A percentile compares a stretch with the other conserved stretches of the same genome.
These are phyloP conservation scores for Channallabes apus DNA, from an alignment of 2,797 vertebrate genomes.

Conservation along the genomic window DNA sequence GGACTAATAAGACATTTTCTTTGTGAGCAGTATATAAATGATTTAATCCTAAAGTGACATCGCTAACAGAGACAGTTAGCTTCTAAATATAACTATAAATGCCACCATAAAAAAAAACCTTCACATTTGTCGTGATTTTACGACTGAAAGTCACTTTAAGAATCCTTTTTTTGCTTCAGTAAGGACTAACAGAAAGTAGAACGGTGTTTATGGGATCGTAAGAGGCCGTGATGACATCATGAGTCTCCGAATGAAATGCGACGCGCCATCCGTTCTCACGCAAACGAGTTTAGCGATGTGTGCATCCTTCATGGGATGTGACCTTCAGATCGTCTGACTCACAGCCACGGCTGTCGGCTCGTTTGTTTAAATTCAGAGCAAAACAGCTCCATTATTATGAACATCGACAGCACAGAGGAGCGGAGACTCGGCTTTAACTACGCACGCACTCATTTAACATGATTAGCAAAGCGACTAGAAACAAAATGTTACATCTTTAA, in stretches of 20 bases:
- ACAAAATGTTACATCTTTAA: too few relatives aligned
- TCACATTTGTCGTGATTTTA: not conserved
- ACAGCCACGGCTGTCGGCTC: not conserved
- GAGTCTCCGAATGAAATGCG: not conserved
- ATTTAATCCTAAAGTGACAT: not conserved
- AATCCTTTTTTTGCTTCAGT: not conserved
- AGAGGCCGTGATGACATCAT: not conserved
- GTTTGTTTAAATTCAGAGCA: not conserved
- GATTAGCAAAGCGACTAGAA: not conserved
- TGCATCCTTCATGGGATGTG: not conserved
- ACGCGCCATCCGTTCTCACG: not conserved
- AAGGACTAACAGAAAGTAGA: not conserved
- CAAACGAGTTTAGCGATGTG: not conserved
- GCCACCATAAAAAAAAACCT: not conserved
- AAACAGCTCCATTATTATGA: not conserved
- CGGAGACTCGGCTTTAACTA: not conserved
- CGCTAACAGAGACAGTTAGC: not conserved
- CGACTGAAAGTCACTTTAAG: not conserved
- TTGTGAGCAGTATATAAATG: not conserved
- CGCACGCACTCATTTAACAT: not conserved
- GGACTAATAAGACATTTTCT: too few relatives aligned
- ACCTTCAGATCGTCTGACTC: slow-evolving; percentile 11
- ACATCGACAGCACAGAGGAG: not conserved
- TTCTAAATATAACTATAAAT: not conserved
- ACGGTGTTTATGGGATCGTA: not conserved